Base-by-base conservation (phyloP, 23 tunicate genomes). In the Diplosoma virens region DNA sequence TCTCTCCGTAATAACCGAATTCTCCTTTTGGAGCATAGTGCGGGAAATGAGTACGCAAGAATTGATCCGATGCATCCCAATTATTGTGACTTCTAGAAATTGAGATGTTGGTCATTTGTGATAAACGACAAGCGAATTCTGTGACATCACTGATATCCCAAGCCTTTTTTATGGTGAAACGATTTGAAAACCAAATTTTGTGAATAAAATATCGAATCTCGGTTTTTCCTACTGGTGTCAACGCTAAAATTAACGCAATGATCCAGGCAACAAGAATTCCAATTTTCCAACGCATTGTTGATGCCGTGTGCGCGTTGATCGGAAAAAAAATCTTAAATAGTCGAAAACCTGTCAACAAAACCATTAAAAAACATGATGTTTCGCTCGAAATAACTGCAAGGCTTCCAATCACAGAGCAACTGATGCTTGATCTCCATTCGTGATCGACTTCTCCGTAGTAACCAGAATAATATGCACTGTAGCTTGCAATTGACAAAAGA, bases 1-100 rank as follows among this genome's bases (percentile, higher is more conserved):
- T 69, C 53, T 68, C 77, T 1, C 84, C 59, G 63, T 52, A 80
- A 33, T 67, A 80, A 22, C 84, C 84, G 30, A 80, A 68, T 30
- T 68, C 84, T 18, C 84, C 84, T 25, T 53, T 37, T 3, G 70
- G 71, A 21, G 54, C 26, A 0, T 29, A 7, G 4, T 25, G 9
- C 25, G 83, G 73, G 47, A 45, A 65, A 9, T 47, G 27, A 0
- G 25, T 4, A 0, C 2, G 11, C 7, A 64, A 24, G 25, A 24
- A 9, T 16, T 18, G 2, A 29, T 41, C 2, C 0, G 32, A 41
- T 2, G 53, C 32, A 2, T 9, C 11, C 83, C 83, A 78, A 16
- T 29, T 18, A 6, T 34, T 2, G 11, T 0, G 4, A 47, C 2
- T 72, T 7, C 11, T 25, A 33, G 78, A 47, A 26, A 30, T 48